A percentile compares a stretch with the other conserved stretches of the same genome.
Conservation (phyloP, 2,888 invertebrate genomes). For the Eubasilissa splendida region DNA sequence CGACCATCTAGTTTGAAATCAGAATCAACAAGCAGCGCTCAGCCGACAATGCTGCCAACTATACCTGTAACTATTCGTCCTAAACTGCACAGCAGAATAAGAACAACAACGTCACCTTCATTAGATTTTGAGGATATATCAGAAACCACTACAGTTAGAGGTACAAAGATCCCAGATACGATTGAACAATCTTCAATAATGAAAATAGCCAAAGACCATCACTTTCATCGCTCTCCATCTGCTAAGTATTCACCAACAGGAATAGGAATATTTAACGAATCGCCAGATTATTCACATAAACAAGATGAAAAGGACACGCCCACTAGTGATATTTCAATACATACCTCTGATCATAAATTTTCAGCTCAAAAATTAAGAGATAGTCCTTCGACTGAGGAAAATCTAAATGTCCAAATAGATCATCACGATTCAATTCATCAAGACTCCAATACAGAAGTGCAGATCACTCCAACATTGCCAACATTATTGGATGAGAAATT, state of each 20-base stretch:
- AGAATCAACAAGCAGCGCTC: constrained; percentile 69
- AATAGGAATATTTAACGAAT: constrained; percentile 64
- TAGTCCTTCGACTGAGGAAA: constrained; percentile 64
- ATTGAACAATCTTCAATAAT: constrained; percentile 70
- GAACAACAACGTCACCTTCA: constrained; percentile 62
- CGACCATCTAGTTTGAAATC: constrained; percentile 67
- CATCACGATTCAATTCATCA: constrained; percentile 30
- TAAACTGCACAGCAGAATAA: constrained; percentile 62
- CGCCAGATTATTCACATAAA: constrained; percentile 69
- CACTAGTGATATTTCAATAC: constrained; percentile 70
- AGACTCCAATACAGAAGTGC: constrained; percentile 35
- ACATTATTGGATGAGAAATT: constrained; percentile 43
- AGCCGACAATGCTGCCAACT: constrained; percentile 70
- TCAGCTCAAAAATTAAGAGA: constrained; percentile 50
- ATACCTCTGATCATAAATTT: constrained; percentile 60
- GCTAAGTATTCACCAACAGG: constrained; percentile 61
- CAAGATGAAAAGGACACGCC: constrained; percentile 73
- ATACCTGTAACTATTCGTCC: constrained; percentile 66
- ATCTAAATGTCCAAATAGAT: neutral
- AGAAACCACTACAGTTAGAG: constrained; percentile 66
- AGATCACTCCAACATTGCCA: constrained; percentile 41
- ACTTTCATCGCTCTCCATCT: constrained; percentile 64
- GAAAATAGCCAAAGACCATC: constrained; percentile 66
- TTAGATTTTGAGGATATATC: constrained; percentile 60
- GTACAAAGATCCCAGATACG: constrained; percentile 63